Evolutionary conservation across 2,888 invertebrate genomes (phyloP).

Genomic region (Macrophya alboannulata): DNA sequence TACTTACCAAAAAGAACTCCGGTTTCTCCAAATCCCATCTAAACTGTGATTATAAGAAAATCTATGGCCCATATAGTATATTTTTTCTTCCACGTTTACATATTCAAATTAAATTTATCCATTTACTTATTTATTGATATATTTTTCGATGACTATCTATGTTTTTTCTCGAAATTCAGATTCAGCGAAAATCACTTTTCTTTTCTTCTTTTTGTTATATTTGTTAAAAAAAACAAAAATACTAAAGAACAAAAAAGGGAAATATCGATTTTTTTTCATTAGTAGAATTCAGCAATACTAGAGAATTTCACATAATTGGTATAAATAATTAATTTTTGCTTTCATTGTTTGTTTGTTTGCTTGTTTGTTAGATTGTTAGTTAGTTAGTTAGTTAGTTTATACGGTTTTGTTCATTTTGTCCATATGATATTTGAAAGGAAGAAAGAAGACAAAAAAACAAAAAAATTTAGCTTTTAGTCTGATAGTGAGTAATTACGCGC

Average conservation of each 20-base stretch:
- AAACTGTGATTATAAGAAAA: background rate
- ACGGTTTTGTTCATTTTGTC: background rate
- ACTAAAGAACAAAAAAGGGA: too few relatives aligned
- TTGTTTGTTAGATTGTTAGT: background rate
- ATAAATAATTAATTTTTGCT: background rate
- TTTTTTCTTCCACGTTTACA: constrained; percentile 22
- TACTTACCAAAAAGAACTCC: background rate
- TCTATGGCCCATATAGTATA: background rate
- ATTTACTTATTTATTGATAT: too few relatives aligned
- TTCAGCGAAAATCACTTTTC: background rate
- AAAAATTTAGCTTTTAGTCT: too few relatives aligned
- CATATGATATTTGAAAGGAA: too few relatives aligned
- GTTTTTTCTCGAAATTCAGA: too few relatives aligned
- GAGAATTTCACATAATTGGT: too few relatives aligned
- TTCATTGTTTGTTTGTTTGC: background rate
- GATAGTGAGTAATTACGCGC: too few relatives aligned
- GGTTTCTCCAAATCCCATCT: background rate
- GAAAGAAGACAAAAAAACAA: too few relatives aligned
- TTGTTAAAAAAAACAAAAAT: too few relatives aligned
- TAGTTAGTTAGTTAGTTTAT: too few relatives aligned
- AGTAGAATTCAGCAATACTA: too few relatives aligned
- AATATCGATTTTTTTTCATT: background rate
- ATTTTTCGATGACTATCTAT: too few relatives aligned
- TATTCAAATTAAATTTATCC: background rate
- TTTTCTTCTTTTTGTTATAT: background rate